A percentile compares a stretch with the other conserved stretches of the same genome.
These are phyloP conservation scores for Drosophila sordidapex DNA, from an alignment of 2,888 invertebrate genomes.

Conservation along the genomic window DNA sequence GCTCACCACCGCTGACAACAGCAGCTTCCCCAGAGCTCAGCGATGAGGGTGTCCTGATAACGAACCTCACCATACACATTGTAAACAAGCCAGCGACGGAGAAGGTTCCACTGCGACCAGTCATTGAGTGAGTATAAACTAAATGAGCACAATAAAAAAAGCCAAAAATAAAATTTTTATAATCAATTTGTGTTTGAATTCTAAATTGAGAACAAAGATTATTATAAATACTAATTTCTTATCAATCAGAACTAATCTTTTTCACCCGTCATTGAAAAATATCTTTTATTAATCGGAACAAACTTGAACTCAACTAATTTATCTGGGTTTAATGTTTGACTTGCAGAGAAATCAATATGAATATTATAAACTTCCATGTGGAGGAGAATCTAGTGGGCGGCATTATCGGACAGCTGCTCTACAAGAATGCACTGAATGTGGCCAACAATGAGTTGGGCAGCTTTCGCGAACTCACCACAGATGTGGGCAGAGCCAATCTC, in stretches of 20 bases:
- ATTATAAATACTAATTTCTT: background rate
- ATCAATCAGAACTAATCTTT: background rate
- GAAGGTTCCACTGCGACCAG: slow-evolving; percentile 85
- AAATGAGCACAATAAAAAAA: background rate
- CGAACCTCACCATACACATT: slow-evolving; percentile 93
- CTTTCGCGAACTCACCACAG: slow-evolving; percentile 68
- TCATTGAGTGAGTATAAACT: slow-evolving; percentile 80
- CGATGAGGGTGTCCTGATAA: slow-evolving; percentile 89
- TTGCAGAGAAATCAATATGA: slow-evolving; percentile 89
- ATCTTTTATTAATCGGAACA: background rate
- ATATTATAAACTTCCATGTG: slow-evolving; percentile 90
- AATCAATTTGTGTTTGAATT: background rate
- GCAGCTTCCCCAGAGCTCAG: slow-evolving; percentile 78
- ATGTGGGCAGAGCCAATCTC: slow-evolving; percentile 57
- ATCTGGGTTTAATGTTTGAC: background rate
- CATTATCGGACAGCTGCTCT: slow-evolving; percentile 90
- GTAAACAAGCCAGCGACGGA: slow-evolving; percentile 90
- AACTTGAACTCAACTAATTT: background rate
- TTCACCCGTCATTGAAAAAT: background rate
- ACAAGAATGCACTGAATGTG: slow-evolving; percentile 85
- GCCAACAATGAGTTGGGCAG: slow-evolving; percentile 79
- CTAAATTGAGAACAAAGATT: background rate
- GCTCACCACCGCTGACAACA: slow-evolving; percentile 76
- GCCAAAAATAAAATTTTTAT: background rate
- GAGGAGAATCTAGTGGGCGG: slow-evolving; percentile 91